Conservation (phyloP, 35 echinoderm and acorn worm species). For the Anneissia japonica region DNA sequence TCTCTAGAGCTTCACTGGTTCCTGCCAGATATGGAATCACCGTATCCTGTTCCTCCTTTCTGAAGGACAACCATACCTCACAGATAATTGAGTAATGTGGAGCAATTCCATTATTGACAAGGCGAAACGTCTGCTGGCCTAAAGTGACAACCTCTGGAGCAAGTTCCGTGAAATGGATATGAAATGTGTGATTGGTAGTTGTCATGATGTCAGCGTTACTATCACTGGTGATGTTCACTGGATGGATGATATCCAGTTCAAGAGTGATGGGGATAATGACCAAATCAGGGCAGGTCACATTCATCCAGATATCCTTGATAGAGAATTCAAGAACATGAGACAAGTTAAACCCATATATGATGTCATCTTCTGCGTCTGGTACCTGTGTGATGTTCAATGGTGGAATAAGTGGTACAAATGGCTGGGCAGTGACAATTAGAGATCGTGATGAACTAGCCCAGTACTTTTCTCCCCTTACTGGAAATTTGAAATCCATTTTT, state of each 20-base stretch:
- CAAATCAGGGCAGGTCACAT: conserved; percentile 61
- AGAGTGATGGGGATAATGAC: conserved; percentile 29
- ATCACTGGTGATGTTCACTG: conserved; percentile 37
- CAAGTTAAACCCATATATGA: conserved; percentile 48
- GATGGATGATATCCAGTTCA: conserved; percentile 35
- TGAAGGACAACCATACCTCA: conserved; percentile 46
- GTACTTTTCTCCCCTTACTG: background rate
- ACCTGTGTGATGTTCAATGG: background rate
- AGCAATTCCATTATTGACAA: conserved; percentile 63
- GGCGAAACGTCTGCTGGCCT: conserved; percentile 63
- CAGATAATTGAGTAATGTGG: conserved; percentile 55
- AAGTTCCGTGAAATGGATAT: conserved; percentile 40
- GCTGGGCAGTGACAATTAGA: conserved; percentile 48
- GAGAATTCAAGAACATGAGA: conserved; percentile 39
- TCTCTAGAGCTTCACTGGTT: background rate
- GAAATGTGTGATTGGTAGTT: conserved; percentile 15
- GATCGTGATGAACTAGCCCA: background rate
- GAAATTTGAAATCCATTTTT: conserved; percentile 2
- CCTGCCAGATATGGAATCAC: conserved; percentile 10
- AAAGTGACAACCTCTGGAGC: conserved; percentile 22
- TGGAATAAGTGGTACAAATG: conserved; percentile 54
- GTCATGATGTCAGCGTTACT: conserved; percentile 34
- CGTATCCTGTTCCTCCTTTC: conserved; percentile 9
- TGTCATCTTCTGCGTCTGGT: conserved; percentile 56
- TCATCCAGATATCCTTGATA: conserved; percentile 67